phyloP scores from a whole-genome alignment of 1,140 invertebrate genomes.

The Onthophagus taurus region DNA sequence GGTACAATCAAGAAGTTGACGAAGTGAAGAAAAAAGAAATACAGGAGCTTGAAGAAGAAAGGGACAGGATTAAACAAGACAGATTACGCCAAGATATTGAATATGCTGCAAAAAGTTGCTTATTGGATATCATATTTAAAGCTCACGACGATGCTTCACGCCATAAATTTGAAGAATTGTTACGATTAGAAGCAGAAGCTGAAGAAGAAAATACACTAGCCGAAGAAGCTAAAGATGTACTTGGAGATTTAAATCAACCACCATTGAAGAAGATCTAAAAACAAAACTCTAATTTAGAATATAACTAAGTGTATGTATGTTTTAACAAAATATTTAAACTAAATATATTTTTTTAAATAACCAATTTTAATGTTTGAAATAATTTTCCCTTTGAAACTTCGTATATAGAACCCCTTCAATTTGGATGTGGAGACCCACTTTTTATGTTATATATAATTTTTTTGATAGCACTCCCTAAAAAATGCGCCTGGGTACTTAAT shows the following conservation, averaged over 20 bases:
- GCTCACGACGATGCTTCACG: conserved; percentile 26
- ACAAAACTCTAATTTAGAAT: too few relatives aligned
- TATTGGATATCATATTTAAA: conserved; percentile 27
- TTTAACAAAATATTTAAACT: too few relatives aligned
- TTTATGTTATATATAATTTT: too few relatives aligned
- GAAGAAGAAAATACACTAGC: conserved; percentile 21
- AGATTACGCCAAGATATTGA: conserved; percentile 16
- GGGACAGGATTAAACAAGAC: conserved; percentile 25
- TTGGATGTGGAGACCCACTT: too few relatives aligned
- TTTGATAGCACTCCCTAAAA: too few relatives aligned
- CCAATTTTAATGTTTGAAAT: too few relatives aligned
- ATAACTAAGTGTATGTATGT: too few relatives aligned
- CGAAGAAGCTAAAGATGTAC: conserved; percentile 23
- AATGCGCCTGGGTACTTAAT: too few relatives aligned
- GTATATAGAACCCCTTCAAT: too few relatives aligned
- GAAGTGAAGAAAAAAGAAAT: conserved; percentile 26
- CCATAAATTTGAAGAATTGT: conserved; percentile 26
- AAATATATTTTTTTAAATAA: too few relatives aligned
- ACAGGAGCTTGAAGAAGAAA: conserved; percentile 25
- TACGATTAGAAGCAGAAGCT: conserved; percentile 8
- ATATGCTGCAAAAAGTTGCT: conserved; percentile 26
- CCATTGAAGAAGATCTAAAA: too few relatives aligned
- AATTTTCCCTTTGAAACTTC: too few relatives aligned
- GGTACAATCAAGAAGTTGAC: conserved; percentile 35
- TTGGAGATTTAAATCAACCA: conserved; percentile 24